Evolutionary conservation across 2,888 invertebrate species (phyloP).

Genomic region (Phengaris alcon): DNA sequence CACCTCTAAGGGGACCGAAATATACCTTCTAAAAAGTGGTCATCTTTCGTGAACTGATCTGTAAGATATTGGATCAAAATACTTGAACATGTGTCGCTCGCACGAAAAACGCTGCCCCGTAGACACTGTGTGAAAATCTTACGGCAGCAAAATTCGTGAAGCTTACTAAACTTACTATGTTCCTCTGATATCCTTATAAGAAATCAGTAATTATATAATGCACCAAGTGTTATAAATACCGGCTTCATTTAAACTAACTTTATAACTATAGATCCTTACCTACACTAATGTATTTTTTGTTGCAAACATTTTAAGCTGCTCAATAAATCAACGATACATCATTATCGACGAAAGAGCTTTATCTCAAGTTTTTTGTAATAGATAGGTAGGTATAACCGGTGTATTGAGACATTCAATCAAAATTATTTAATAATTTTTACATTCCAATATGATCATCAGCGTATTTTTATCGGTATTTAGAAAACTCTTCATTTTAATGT

Average conservation of each 20-base stretch:
- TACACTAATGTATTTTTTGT: not conserved
- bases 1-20: too few relatives aligned
- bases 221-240: not conserved
- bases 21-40: too few relatives aligned
- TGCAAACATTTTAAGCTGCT: slow-evolving; percentile 1
- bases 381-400: not conserved
- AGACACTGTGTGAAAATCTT: too few relatives aligned
- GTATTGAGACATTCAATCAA: not conserved
- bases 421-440: not conserved
- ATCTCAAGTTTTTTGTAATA: not conserved
- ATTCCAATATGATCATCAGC: not conserved
- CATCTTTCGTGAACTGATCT: too few relatives aligned
- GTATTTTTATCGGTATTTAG: not conserved
- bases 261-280: not conserved
- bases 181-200: too few relatives aligned
- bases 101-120: too few relatives aligned
- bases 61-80: too few relatives aligned
- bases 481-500: too few relatives aligned
- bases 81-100: too few relatives aligned
- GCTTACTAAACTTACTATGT: too few relatives aligned
- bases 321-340: slow-evolving; percentile 19
- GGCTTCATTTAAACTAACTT: not conserved
- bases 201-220: too few relatives aligned
- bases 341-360: slow-evolving; percentile 9
- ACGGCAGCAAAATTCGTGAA: too few relatives aligned